Evolutionary conservation across 2,113 vertebrate species (phyloP).

Genomic region (Cheilinus undulatus): DNA sequence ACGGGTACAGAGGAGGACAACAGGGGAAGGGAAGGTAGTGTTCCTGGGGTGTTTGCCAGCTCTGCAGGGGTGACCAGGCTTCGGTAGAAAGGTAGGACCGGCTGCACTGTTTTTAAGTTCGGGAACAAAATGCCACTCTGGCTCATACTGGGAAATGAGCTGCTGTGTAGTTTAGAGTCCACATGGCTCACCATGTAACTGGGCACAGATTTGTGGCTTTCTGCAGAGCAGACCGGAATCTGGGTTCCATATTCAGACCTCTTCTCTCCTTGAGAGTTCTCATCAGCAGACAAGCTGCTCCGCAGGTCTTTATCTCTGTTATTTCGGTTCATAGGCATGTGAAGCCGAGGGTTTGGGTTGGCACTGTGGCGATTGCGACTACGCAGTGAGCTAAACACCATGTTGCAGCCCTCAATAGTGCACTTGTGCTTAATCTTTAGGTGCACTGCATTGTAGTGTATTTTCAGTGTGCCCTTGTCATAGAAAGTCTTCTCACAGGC

Average conservation of each 20-base stretch:
- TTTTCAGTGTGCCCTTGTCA: conserved; percentile 98
- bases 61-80: conserved; percentile 95
- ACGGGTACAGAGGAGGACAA: conserved; percentile 91
- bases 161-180: conserved; percentile 85
- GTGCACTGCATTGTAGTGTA: conserved; percentile 98
- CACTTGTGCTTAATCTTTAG: conserved; percentile 99
- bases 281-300: conserved; percentile 81
- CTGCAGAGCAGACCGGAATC: conserved; percentile 70
- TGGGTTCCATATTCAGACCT: conserved; percentile 80
- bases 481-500: conserved; percentile 99
- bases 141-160: conserved; percentile 81
- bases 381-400: conserved; percentile 97
- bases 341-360: conserved; percentile 96
- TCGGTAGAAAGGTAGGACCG: conserved; percentile 95
- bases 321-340: conserved; percentile 99
- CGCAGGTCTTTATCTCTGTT: conserved; percentile 95
- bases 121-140: conserved; percentile 94
- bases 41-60: conserved; percentile 93
- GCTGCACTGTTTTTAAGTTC: conserved; percentile 96
- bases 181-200: conserved; percentile 85
- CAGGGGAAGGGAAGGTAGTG: conserved; percentile 91
- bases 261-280: conserved; percentile 81
- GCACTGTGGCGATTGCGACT: conserved; percentile 98
- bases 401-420: conserved; percentile 97
- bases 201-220: conserved; percentile 83